Base-by-base conservation (phyloP, 2,113 vertebrate genomes). In the Oceanites oceanicus region DNA sequence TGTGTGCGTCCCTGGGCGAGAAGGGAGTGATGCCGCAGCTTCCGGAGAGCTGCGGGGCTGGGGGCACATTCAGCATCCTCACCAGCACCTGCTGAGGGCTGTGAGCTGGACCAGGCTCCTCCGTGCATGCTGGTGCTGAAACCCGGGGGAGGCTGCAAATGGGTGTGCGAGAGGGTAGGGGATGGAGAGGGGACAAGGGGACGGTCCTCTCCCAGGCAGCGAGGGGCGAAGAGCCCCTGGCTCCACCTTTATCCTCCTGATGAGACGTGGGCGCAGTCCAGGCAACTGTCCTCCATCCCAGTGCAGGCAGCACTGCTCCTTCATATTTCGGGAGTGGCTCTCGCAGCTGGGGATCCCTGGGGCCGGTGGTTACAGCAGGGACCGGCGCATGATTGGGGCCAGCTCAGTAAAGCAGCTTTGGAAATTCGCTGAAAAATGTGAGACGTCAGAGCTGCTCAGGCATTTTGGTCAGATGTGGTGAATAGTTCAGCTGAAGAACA, bases 401-500 rank as follows among this genome's bases (percentile, higher is more conserved):
- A 83, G 86, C 49, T 27, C 84, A 36, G 66, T 29, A 91, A 94
- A 94, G 86, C 91, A 89, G 94, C 93, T 95, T 91, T 96, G 80
- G 73, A 89, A 95, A 95, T 50, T 9, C 11, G 38, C 91, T 81
- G 68, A 61, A 75, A 94, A 95, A 94, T 74, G 73, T 0, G 0
- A 67, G 76, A 81, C 6, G 5, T 84, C 89, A 89, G 20, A 71
- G 83, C 59, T 82, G 81, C 92, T 76, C 56, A 29, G 68, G 61
- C 25, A 2, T 61, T 73, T 68, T 19, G 85, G 13, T 93, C 90
- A 66, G 71, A 58, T 38, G 53, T 34, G 65, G 77, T 30, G 53
- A 90, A 53, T 1, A 50, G 25, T 70, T 73, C 78, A 73, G 53
- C 45, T 55, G 53, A 85, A 49, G 40, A 79, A 72, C 34, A 36